Base-by-base conservation (phyloP, 2,888 invertebrate species). In the Caenorhabditis uteleia region DNA sequence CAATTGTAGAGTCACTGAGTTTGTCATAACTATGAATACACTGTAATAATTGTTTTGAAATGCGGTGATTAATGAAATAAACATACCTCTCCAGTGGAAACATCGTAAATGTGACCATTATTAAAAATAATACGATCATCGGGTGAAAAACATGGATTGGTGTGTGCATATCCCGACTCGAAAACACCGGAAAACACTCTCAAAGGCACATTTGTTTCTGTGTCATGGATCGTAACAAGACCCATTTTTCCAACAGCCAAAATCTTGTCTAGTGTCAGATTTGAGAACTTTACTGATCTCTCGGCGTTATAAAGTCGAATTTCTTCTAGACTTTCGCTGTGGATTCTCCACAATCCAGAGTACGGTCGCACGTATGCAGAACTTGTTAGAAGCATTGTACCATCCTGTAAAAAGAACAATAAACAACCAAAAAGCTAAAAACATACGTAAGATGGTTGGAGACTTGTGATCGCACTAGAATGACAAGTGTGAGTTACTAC, bases 1-100 rank as follows among this genome's bases (percentile, higher is more conserved):
- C 64, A 16, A 45, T 21, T 0, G 54, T 46, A 7, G 16, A n/a
- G 3, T 25, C 6, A 86, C 95, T 97, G 31, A 98, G 87, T 85
- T 97, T 97, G 86, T 98, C 98, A 83, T 98, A 92, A 84, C 95
- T 95, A 86, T 95, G 95, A 42, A 98, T 90, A 74, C 80, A 90
- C 91, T 20, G 91, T 33, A 55, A 47, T 77, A n/a, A 39, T 39
- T 34, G 8, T 34, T 14, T 34, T 34, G 8, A 5, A 34, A n/a
- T 34, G 34, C n/a, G 8, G 5, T 34, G 5, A n/a, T 34, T 34
- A 12, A 34, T n/a, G n/a, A 12, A 34, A 34, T 7, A 12, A 34
- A n/a, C 12, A 10, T 40, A 29, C 20, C n/a, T 46, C 20, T 7
- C 26, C 21, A 21, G 46, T 20, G 18, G 42, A 16, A 4, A 68